A percentile compares a stretch with the other conserved stretches of the same genome.
These are phyloP conservation scores for Augochlora pura DNA, from an alignment of 1,140 invertebrate species.

Conservation along the genomic window DNA sequence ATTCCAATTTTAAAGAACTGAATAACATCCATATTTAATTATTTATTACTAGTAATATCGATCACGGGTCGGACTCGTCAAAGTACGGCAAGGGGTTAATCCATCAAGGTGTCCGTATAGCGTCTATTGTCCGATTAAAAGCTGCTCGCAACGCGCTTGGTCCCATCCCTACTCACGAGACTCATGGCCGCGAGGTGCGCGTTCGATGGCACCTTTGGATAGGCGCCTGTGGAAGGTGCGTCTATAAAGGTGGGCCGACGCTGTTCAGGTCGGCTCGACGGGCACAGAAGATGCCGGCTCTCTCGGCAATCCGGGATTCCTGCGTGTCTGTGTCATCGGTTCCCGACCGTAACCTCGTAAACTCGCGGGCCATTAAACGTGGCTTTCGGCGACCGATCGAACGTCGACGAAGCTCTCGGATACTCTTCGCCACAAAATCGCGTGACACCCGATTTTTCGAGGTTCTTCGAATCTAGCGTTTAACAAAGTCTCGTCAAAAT, in stretches of 20 bases:
- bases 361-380: constrained; percentile 29
- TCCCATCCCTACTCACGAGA: constrained; percentile 55
- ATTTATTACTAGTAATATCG: too few relatives aligned
- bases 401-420: neutral
- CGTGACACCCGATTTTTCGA: too few relatives aligned
- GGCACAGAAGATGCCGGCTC: constrained; percentile 17
- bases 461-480: too few relatives aligned
- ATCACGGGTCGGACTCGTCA: too few relatives aligned
- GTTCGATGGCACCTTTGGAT: constrained; percentile 52
- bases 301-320: constrained; percentile 46
- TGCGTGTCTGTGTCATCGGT: constrained; percentile 59
- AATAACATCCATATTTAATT: too few relatives aligned
- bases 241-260: constrained; percentile 36
- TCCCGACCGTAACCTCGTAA: constrained; percentile 41
- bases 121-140: too few relatives aligned
- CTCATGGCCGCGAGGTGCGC: constrained; percentile 46
- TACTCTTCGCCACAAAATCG: constrained; percentile 1
- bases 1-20: too few relatives aligned
- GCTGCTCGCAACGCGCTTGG: too few relatives aligned
- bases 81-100: too few relatives aligned
- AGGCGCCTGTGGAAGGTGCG: constrained; percentile 44
- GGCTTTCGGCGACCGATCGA: constrained; percentile 31
- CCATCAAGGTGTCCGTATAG: too few relatives aligned
- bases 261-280: neutral
- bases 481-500: too few relatives aligned